Conservation (phyloP, 2,888 invertebrate genomes). For the Serripes groenlandicus region DNA sequence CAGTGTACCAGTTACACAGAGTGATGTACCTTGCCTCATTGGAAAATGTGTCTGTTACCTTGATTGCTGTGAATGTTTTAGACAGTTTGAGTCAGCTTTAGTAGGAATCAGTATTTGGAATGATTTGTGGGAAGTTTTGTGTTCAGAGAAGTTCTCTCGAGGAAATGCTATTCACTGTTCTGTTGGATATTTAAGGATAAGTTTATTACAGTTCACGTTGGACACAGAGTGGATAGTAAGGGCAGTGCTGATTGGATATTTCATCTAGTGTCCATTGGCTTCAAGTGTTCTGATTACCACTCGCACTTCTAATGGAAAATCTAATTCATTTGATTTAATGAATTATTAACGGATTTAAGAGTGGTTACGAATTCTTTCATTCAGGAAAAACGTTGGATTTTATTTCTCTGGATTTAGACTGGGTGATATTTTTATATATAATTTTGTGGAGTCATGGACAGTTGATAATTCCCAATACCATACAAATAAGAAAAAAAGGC, state of each 20-base stretch:
- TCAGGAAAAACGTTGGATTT: not conserved
- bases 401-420: not conserved
- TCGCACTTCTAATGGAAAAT: slow-evolving; percentile 30
- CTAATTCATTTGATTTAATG: slow-evolving; percentile 56
- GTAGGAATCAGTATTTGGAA: slow-evolving; percentile 4
- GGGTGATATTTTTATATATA: too few relatives aligned
- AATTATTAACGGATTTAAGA: slow-evolving; percentile 52
- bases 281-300: not conserved
- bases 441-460: not conserved
- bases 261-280: not conserved
- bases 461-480: slow-evolving; percentile 46
- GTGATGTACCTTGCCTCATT: slow-evolving; percentile 15
- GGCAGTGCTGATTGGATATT: slow-evolving; percentile 14
- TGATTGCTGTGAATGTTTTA: not conserved
- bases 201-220: not conserved
- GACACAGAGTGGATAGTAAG: not conserved
- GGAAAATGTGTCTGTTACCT: slow-evolving; percentile 8
- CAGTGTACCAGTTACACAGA: not conserved
- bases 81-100: slow-evolving; percentile 3
- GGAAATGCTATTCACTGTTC: not conserved
- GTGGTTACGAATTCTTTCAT: slow-evolving; percentile 2
- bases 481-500: slow-evolving; percentile 15
- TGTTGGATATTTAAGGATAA: not conserved
- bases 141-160: not conserved
- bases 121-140: slow-evolving; percentile 8